Base-by-base conservation (phyloP, 2,888 invertebrate genomes). In the Pseudococcus jackbeardsleyi region DNA sequence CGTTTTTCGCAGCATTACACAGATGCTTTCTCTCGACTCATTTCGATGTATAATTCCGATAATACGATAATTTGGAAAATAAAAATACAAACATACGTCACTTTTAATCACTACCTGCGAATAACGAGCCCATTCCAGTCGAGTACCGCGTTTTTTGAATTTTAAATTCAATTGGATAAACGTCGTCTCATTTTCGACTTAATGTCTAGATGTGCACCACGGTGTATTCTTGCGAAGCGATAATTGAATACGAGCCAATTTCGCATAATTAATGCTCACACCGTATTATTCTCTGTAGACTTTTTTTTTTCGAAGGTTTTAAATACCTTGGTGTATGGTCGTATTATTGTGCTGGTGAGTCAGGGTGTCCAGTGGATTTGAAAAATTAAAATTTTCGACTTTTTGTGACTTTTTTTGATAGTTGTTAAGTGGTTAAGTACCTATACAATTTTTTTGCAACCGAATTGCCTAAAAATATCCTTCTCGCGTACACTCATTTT, bases 161-260 rank as follows among this genome's bases (percentile, higher is more conserved):
- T 59, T 59, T 59, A 19, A 59, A 59, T 59, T 59, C 59, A 59
- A 59, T 59, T 59, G 59, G 59, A 19, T 59, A 59, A 19, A 59
- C 59, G 19, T 59, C 59, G 19, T 59, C 59, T 59, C 19, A 19
- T 59, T 19, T 59, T 59, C 9, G 59, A 59, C 59, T 59, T 59
- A 59, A 59, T 59, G 59, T 33, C 26, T 33, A 33, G 26, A 33
- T 59, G 59, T 8, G n/a, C 59, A 59, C 19, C 19, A 19, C 59
- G 19, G 59, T 59, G 19, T 33, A 33, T 1, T 33, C 59, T 59
- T 59, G 59, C n/a, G 59, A 59, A 19, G 19, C 59, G 59, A 59
- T 59, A 19, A 59, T 59, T 59, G 59, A 59, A 59, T 19, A 19
- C 59, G 59, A 59, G 59, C 59, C 59, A 59, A 59, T 11, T 59